Percentiles rank a stretch among this genome's conserved stretches.
Conservation (phyloP, 2,113 vertebrate species). For the Catharus bicknelli region DNA sequence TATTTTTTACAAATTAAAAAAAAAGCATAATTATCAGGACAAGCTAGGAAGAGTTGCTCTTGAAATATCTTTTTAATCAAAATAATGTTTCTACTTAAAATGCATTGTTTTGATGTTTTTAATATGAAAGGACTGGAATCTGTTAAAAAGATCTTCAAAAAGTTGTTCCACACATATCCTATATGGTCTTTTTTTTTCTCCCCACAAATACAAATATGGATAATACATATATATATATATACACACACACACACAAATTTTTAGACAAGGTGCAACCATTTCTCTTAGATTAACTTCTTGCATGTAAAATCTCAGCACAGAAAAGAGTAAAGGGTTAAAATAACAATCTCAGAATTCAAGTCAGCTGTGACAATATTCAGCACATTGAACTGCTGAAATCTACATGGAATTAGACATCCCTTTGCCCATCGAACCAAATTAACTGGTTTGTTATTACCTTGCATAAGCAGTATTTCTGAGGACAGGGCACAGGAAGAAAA, state of each 20-base stretch:
- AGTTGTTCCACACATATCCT: neutral
- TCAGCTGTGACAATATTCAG: conserved; percentile 59
- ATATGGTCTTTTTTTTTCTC: neutral
- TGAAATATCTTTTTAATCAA: neutral
- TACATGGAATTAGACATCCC: conserved; percentile 37
- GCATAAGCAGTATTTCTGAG: neutral
- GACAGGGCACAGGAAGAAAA: neutral
- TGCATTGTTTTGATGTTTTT: neutral
- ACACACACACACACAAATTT: neutral
- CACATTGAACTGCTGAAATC: conserved; percentile 47
- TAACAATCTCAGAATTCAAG: conserved; percentile 57
- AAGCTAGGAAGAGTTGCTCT: neutral
- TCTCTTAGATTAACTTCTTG: neutral
- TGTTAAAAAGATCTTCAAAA: neutral
- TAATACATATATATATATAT: neutral
- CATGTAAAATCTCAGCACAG: neutral
- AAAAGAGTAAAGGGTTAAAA: conserved; percentile 54
- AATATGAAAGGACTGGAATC: neutral
- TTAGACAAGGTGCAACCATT: neutral
- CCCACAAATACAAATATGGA: neutral
- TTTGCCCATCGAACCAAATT: conserved; percentile 44
- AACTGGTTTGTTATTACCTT: conserved; percentile 33
- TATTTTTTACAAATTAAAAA: neutral
- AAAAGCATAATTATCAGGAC: neutral
- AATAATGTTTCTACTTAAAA: neutral